phyloP scores from a whole-genome alignment of 2,113 vertebrate species.

The Tetraodon nigroviridis region DNA sequence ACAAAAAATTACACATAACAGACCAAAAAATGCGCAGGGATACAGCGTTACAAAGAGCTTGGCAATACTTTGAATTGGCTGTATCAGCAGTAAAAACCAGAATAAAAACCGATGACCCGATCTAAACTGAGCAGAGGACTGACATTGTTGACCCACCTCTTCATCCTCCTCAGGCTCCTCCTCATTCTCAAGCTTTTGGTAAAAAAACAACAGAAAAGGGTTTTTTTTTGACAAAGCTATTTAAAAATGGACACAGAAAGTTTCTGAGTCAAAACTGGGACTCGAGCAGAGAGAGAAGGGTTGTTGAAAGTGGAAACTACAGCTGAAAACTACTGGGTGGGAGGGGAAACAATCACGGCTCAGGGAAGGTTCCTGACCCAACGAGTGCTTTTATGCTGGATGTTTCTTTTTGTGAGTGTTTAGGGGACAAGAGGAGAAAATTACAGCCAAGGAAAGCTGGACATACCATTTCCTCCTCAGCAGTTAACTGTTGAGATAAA shows the following conservation, averaged over 20 bases:
- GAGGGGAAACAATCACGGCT: not conserved
- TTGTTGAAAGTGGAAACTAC: not conserved
- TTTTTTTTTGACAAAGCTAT: not conserved
- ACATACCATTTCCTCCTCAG: slow-evolving; percentile 76
- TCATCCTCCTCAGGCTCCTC: slow-evolving; percentile 72
- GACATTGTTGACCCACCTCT: slow-evolving; percentile 62
- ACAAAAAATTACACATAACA: not conserved
- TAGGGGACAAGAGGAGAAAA: not conserved
- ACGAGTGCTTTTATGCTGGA: not conserved
- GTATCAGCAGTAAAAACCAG: not conserved
- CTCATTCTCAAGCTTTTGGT: slow-evolving; percentile 68
- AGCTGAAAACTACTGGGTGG: too few species aligned
- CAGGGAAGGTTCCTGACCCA: not conserved
- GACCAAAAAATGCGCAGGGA: slow-evolving; percentile 2
- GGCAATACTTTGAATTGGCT: too few species aligned
- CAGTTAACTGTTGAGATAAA: slow-evolving; percentile 61
- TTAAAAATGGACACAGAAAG: not conserved
- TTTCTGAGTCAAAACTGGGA: slow-evolving; percentile 2
- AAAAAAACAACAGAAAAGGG: slow-evolving; percentile 14
- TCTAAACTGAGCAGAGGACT: not conserved
- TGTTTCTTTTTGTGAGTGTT: not conserved
- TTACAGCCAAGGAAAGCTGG: not conserved
- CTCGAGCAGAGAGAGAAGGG: not conserved
- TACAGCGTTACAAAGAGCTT: too few species aligned
- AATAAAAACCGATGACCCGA: not conserved